Percentiles rank a stretch among this genome's conserved stretches.
Conservation (phyloP, 2,888 invertebrate genomes). For the Prosopocoilus inquinatus region DNA sequence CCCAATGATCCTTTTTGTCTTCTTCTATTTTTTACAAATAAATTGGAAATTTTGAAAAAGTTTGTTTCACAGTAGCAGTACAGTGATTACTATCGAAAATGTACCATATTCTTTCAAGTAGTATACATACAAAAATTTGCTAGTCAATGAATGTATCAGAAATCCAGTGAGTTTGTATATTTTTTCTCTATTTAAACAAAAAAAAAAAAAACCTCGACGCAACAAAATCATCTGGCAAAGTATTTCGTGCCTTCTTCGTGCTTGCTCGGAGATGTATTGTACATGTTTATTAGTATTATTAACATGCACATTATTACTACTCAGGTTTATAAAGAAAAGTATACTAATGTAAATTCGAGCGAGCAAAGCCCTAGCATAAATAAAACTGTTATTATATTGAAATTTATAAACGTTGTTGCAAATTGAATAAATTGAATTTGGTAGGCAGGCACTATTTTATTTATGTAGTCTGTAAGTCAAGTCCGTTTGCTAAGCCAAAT, state of each 20-base stretch:
- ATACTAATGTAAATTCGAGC: background rate
- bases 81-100: background rate
- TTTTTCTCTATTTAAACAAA: background rate
- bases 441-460: too few species aligned
- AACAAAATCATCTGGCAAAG: conserved; percentile 10
- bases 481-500: too few species aligned
- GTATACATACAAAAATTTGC: conserved; percentile 3
- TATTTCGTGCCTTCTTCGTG: conserved; percentile 9
- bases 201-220: conserved; percentile 5
- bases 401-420: too few species aligned
- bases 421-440: too few species aligned
- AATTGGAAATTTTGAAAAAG: conserved; percentile 4
- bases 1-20: conserved; percentile 6
- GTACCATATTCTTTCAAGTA: conserved; percentile 1
- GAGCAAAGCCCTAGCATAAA: too few species aligned
- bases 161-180: conserved; percentile 6
- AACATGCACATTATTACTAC: conserved; percentile 1
- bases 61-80: background rate
- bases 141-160: conserved; percentile 8
- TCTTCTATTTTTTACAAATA: background rate
- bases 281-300: conserved; percentile 1
- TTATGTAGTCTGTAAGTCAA: too few species aligned
- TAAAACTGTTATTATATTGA: too few species aligned
- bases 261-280: background rate
- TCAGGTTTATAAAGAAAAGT: conserved; percentile 3